Conservation (phyloP, 2,888 invertebrate genomes). For the Thera obeliscata region DNA sequence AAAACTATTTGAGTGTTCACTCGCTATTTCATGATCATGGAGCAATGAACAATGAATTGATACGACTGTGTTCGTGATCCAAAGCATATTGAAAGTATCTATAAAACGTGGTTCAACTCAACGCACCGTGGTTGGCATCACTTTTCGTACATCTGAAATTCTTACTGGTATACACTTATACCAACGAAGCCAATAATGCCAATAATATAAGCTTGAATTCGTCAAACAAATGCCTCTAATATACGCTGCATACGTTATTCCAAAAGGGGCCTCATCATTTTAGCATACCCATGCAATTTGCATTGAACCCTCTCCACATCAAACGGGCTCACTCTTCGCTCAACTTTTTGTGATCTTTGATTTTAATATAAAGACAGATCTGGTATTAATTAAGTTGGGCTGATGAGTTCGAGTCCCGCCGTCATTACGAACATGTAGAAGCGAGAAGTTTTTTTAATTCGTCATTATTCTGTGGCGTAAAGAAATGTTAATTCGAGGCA, state of each 20-base stretch:
- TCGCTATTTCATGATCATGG: conserved; percentile 18
- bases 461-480: conserved; percentile 85
- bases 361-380: conserved; percentile 84
- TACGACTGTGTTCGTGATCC: neutral
- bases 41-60: conserved; percentile 20
- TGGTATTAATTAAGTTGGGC: conserved; percentile 81
- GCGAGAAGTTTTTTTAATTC: conserved; percentile 83
- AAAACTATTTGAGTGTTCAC: conserved; percentile 23
- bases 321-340: conserved; percentile 43
- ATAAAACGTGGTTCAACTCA: neutral
- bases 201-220: conserved; percentile 18
- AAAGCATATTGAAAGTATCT: neutral
- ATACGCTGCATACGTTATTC: conserved; percentile 21
- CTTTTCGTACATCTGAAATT: neutral
- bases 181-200: conserved; percentile 11
- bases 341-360: conserved; percentile 62
- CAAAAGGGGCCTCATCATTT: conserved; percentile 31
- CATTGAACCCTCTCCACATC: conserved; percentile 51
- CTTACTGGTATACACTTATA: neutral
- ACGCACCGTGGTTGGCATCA: neutral
- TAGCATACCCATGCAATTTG: conserved; percentile 34
- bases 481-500: conserved; percentile 85
- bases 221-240: conserved; percentile 22
- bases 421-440: conserved; percentile 81
- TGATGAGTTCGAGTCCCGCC: conserved; percentile 78